Evolutionary conservation across 2,797 vertebrate species (phyloP).

Genomic region (Austrolebias charrua): DNA sequence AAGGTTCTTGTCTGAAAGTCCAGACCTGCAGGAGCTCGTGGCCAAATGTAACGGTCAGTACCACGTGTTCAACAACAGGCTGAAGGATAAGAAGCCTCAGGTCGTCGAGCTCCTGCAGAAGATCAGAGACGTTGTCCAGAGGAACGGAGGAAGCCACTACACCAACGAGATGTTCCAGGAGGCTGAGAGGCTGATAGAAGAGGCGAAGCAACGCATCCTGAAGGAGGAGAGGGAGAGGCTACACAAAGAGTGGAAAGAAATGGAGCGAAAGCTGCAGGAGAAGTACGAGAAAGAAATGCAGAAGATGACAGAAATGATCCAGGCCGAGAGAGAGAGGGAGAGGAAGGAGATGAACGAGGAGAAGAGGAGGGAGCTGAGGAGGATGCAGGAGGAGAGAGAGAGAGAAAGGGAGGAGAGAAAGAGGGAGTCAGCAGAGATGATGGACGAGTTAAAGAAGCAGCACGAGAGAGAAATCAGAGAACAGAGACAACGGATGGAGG

Average conservation of each 20-base stretch:
- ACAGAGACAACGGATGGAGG: too few relatives aligned
- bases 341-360: neutral
- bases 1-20: neutral
- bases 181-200: neutral
- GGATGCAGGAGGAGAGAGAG: neutral
- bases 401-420: neutral
- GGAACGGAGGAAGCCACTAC: slow-evolving; percentile 1
- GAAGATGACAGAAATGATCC: neutral
- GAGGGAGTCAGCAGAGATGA: neutral
- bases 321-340: neutral
- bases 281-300: neutral
- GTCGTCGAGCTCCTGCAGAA: neutral
- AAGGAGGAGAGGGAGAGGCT: neutral
- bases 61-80: slow-evolving; percentile 1
- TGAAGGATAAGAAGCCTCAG: neutral
- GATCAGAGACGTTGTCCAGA: neutral
- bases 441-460: neutral
- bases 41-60: neutral
- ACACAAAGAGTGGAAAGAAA: neutral
- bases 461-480: too few relatives aligned
- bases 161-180: neutral
- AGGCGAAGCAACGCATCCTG: neutral
- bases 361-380: neutral
- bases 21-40: neutral
- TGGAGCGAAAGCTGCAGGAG: neutral